Evolutionary conservation across 2,113 vertebrate species (phyloP), one percentile per base, ranked within the genome.

Genomic region (Sminthopsis crassicaudata): DNA sequence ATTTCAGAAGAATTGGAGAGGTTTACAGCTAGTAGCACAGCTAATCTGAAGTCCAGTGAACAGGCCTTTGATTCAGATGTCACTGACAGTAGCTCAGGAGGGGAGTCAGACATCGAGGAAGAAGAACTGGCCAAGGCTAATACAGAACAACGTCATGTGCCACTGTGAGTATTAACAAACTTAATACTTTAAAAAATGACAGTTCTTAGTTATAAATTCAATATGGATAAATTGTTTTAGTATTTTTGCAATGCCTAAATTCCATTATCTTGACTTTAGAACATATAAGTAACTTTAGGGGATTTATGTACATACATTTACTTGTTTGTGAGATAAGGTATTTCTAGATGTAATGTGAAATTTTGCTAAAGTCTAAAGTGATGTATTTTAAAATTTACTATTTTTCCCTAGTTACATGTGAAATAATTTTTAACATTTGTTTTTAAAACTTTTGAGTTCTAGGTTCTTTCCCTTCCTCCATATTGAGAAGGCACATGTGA

Each of bases 51-150:
- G n/a, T 99, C 98, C 89, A 99, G 98, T 0, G 99, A 99, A 96
- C 98, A 98, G 52, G 99, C 99, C 0, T 99, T 99, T 93, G 99
- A 99, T 98, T 99, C 99, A 0, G 99, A 99, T 92, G 99, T 99
- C 96, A 99, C 99, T 0, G 99, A 99, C 97, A 99, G 99, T 98
- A 99, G 99, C 97, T 99, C 99, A 0, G 99, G 99, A 50, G 99
- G 99, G 46, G 99, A 99, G 97, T 99, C 99, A 51, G 99, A 99
- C 42, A 98, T 99, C 50, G 99, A 99, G 95, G 99, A 99, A 53
- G 99, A 99, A 93, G 99, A 99, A 98, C 98, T 99, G 96, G 98
- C 98, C 97, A 99, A 99, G 98, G 99, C 98, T 96, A 99, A 99
- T 97, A 98, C 99, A 50, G 99, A 99, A 91, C 99, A 99, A 94